A percentile compares a stretch with the other conserved stretches of the same genome.
These are phyloP conservation scores for Erebia epiphron DNA, from an alignment of 2,888 invertebrate genomes.

Conservation along the genomic window DNA sequence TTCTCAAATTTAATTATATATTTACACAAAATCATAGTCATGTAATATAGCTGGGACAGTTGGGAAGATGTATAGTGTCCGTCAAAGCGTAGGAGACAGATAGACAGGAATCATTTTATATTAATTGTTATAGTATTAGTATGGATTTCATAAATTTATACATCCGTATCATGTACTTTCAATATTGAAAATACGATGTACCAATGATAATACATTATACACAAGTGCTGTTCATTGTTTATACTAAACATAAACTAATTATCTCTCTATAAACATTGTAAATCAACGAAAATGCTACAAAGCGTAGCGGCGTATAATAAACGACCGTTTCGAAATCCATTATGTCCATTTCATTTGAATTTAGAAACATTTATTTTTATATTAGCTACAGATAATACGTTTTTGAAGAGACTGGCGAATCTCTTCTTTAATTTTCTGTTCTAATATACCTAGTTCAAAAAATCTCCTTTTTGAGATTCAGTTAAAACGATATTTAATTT, in stretches of 20 bases:
- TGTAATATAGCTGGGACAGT: no score
- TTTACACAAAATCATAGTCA: conserved; percentile 2
- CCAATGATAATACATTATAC: no score
- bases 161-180: no score
- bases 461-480: no score
- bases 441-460: not conserved
- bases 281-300: conserved; percentile 10
- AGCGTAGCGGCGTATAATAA: conserved; percentile 16
- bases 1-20: not conserved
- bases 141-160: no score
- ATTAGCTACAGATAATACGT: conserved; percentile 25
- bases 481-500: not conserved
- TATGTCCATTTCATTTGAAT: conserved; percentile 27
- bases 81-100: no score
- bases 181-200: no score
- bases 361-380: conserved; percentile 28
- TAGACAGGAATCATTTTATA: no score
- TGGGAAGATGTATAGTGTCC: no score
- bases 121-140: no score
- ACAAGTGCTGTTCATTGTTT: no score
- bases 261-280: not conserved
- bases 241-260: no score
- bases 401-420: conserved; percentile 7
- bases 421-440: not conserved
- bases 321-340: conserved; percentile 25